Evolutionary conservation across 2,113 vertebrate genomes (phyloP), one percentile per base, ranked within the genome.

Genomic region (Brachionichthys hirsutus): DNA sequence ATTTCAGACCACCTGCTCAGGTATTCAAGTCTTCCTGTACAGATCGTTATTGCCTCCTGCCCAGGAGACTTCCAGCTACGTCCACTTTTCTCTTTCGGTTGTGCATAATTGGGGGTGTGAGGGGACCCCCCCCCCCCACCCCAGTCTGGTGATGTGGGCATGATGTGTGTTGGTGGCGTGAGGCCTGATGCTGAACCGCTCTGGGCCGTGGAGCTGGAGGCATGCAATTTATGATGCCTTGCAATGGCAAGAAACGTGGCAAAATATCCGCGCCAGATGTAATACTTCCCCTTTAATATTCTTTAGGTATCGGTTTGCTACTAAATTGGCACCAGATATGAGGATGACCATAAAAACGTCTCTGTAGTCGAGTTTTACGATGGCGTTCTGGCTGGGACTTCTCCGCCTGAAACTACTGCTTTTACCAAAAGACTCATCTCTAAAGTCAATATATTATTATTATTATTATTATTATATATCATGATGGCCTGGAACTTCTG

Each of bases 91-190:
- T 79, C 54, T 64, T 40, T n/a, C 40, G 36, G 46, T 19, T 3
- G 24, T 24, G 22, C 48, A 50, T 22, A 45, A 38, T 51, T 65
- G 35, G 6, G 46, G 36, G 40, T 80, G 67, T 38, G 38, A 57
- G 40, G 8, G 35, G 6, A 9, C n/a, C n/a, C 5, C 4, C 4
- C 4, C 9, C 9, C 4, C 5, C 4, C 9, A 9, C 34, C 9
- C 9, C 4, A 9, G 34, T 35, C 34, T 35, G 34, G 4, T 35
- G 72, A 75, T 53, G 63, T 50, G 70, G 70, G 60, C 61, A 52
- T 53, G 53, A 64, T 80, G 70, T 61, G 53, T 81, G 73, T 75
- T 70, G 68, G 54, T 68, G 11, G 63, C 78, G 70, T 66, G 65
- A 78, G 82, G 73, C 69, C 62, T 57, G 57, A 59, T 51, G 53